These are phyloP conservation scores for Percopsis omiscomaycus DNA, from an alignment of 2,797 vertebrate genomes.

Conservation along the genomic window DNA sequence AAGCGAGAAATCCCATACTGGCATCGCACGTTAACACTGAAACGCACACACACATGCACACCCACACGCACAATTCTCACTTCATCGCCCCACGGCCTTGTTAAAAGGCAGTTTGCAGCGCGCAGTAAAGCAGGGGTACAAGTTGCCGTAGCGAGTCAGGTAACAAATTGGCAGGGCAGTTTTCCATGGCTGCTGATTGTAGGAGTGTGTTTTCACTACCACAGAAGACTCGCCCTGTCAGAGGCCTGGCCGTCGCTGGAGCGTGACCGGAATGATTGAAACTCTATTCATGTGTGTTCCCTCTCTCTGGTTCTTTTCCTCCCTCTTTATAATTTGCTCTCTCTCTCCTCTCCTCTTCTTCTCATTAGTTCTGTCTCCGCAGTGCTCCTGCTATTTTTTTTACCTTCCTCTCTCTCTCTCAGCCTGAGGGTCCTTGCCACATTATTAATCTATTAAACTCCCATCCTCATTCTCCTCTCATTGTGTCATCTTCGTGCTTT, in stretches of 20 bases:
- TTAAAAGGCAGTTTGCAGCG: constrained; percentile 64
- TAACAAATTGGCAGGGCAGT: constrained; percentile 64
- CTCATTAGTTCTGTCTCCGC: background rate
- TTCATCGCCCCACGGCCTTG: constrained; percentile 66
- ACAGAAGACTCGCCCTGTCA: constrained; percentile 31
- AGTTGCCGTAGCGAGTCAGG: constrained; percentile 56
- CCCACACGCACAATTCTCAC: constrained; percentile 56
- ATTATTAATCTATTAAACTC: constrained; percentile 59
- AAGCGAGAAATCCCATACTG: background rate
- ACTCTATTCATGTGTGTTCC: constrained; percentile 22
- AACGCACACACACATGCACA: constrained; percentile 20
- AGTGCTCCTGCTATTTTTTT: background rate
- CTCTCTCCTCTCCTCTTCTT: background rate
- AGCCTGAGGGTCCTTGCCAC: constrained; percentile 43
- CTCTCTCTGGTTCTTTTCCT: background rate
- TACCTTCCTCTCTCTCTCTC: constrained; percentile 20
- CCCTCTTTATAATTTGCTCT: background rate
- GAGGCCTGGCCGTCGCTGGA: constrained; percentile 31
- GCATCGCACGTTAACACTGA: constrained; percentile 1
- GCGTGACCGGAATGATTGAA: constrained; percentile 54
- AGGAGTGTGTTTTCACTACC: constrained; percentile 42
- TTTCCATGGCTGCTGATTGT: constrained; percentile 52
- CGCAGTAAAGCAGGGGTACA: constrained; percentile 46
- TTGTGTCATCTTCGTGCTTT: constrained; percentile 47
- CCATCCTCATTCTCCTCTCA: constrained; percentile 31